A percentile compares a stretch with the other conserved stretches of the same genome.
Conservation (phyloP, 1,140 invertebrate genomes). For the Ceratitis capitata region DNA sequence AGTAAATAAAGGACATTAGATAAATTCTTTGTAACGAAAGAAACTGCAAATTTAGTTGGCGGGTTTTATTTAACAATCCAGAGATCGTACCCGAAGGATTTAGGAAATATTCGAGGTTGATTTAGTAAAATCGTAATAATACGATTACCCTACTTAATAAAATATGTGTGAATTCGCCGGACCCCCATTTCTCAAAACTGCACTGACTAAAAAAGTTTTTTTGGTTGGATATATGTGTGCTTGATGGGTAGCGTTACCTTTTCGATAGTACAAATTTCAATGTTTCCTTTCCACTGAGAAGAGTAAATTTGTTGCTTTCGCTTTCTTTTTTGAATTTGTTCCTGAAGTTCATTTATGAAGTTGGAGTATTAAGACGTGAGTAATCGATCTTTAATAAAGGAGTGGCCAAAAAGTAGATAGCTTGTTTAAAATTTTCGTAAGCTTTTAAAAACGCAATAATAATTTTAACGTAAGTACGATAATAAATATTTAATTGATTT, state of each 20-base stretch:
- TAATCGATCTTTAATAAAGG: conserved; percentile 39
- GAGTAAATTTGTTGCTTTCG: not conserved
- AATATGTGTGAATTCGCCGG: too few relatives aligned
- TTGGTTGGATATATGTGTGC: not conserved
- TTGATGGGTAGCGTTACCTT: not conserved
- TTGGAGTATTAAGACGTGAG: conserved; percentile 40
- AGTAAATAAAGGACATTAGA: too few relatives aligned
- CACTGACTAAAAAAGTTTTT: too few relatives aligned
- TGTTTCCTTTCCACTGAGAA: not conserved
- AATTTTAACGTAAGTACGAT: not conserved
- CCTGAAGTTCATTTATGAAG: conserved; percentile 39
- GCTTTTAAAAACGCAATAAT: not conserved
- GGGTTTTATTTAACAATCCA: too few relatives aligned
- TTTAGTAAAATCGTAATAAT: too few relatives aligned
- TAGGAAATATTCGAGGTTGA: too few relatives aligned
- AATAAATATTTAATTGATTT: not conserved
- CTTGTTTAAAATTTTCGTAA: not conserved
- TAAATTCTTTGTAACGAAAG: too few relatives aligned
- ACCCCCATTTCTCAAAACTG: too few relatives aligned
- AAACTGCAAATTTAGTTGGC: too few relatives aligned
- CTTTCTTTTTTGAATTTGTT: conserved; percentile 22
- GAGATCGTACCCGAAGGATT: too few relatives aligned
- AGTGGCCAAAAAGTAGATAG: conserved; percentile 20
- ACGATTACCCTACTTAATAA: too few relatives aligned
- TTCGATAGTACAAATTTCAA: not conserved